A percentile compares a stretch with the other conserved stretches of the same genome.
These are phyloP conservation scores for Drosophila melanosoma DNA, from an alignment of 2,888 invertebrate genomes.

Conservation along the genomic window DNA sequence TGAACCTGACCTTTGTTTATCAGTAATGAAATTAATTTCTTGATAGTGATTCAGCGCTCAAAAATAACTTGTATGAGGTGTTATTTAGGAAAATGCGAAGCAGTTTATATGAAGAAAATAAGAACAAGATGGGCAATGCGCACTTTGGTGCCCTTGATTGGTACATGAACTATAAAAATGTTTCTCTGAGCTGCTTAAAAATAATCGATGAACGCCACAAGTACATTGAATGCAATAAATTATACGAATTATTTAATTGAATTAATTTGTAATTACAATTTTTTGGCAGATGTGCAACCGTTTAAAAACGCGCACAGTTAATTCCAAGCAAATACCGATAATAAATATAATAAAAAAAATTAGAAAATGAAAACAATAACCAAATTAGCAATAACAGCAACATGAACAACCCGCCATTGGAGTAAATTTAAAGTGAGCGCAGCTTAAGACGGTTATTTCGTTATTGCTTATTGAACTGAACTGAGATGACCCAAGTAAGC, in stretches of 20 bases:
- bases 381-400: slow-evolving; percentile 49
- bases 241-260: slow-evolving; percentile 66
- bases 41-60: slow-evolving; percentile 31
- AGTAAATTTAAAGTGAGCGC: slow-evolving; percentile 65
- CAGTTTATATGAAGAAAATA: slow-evolving; percentile 1
- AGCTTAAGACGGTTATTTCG: slow-evolving; percentile 43
- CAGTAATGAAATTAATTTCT: slow-evolving; percentile 25
- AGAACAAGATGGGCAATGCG: slow-evolving; percentile 21
- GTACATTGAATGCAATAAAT: slow-evolving; percentile 46
- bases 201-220: slow-evolving; percentile 34
- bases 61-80: slow-evolving; percentile 47
- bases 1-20: slow-evolving; percentile 36
- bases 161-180: slow-evolving; percentile 4
- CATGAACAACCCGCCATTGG: slow-evolving; percentile 56
- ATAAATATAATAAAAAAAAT: slow-evolving; percentile 29
- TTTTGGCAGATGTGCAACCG: slow-evolving; percentile 49
- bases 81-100: slow-evolving; percentile 14
- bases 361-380: slow-evolving; percentile 45
- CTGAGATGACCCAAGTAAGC: slow-evolving; percentile 43
- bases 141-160: slow-evolving; percentile 28
- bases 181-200: slow-evolving; percentile 4
- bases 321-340: slow-evolving; percentile 28
- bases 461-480: slow-evolving; percentile 55
- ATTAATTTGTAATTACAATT: slow-evolving; percentile 66
- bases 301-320: slow-evolving; percentile 43